These are phyloP conservation scores for Solea senegalensis DNA, from an alignment of 2,113 vertebrate genomes.

Conservation along the genomic window DNA sequence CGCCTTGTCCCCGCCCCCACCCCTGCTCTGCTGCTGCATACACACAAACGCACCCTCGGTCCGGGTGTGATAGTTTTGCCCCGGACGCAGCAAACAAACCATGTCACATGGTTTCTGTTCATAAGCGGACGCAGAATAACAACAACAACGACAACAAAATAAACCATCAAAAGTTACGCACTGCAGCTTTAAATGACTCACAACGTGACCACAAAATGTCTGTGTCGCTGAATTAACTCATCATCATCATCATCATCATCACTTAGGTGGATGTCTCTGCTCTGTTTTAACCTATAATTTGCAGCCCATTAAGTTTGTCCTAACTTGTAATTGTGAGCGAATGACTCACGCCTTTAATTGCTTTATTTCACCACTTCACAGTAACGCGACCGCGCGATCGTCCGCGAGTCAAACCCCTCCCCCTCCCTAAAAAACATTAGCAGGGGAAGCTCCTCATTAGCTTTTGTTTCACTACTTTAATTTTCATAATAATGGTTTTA, in stretches of 20 bases:
- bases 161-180: no score
- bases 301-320: slow-evolving; percentile 18
- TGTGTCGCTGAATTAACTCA: no score
- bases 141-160: no score
- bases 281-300: slow-evolving; percentile 33
- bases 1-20: no score
- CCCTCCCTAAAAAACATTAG: not conserved
- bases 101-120: no score
- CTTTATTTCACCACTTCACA: slow-evolving; percentile 36
- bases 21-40: no score
- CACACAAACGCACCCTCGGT: no score
- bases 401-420: not conserved
- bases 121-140: no score
- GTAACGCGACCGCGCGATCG: slow-evolving; percentile 21
- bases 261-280: slow-evolving; percentile 17
- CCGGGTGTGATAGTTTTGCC: no score
- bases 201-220: not conserved
- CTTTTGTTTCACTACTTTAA: slow-evolving; percentile 24
- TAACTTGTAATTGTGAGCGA: slow-evolving; percentile 34
- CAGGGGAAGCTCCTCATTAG: slow-evolving; percentile 4
- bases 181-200: no score
- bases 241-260: slow-evolving; percentile 15
- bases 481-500: slow-evolving; percentile 6
- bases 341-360: slow-evolving; percentile 44
- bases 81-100: no score